These are phyloP conservation scores for Brachyhypopomus gauderio DNA, from an alignment of 2,113 vertebrate species.

Conservation along the genomic window DNA sequence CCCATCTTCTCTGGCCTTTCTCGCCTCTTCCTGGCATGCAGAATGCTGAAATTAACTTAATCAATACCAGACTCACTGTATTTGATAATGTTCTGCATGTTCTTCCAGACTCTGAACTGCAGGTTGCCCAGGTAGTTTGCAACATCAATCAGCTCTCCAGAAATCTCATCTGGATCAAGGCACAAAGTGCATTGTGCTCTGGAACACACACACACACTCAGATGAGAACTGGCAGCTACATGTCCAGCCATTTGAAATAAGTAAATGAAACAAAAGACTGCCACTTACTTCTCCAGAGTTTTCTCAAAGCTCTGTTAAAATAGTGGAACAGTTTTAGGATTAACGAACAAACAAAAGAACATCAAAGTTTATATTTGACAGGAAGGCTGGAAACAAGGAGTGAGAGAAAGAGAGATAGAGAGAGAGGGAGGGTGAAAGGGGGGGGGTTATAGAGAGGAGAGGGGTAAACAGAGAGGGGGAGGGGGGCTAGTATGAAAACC, in stretches of 20 bases:
- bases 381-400: not conserved
- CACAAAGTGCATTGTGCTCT: not conserved
- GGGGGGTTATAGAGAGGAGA: not conserved
- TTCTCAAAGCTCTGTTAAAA: conserved; percentile 33
- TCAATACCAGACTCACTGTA: conserved; percentile 31
- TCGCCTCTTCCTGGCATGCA: no score
- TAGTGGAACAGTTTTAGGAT: not conserved
- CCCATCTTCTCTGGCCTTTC: no score
- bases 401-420: not conserved
- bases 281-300: conserved; percentile 12
- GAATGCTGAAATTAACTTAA: not conserved
- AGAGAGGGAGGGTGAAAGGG: not conserved
- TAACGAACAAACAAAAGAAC: not conserved
- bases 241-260: no score
- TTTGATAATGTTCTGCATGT: conserved; percentile 5
- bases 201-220: not conserved
- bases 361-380: not conserved
- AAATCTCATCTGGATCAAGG: not conserved
- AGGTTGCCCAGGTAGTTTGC: conserved; percentile 41
- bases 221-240: not conserved
- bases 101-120: conserved; percentile 30
- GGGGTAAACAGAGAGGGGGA: no score
- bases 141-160: not conserved
- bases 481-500: no score
- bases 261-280: not conserved